Evolutionary conservation across 2,113 vertebrate genomes (phyloP).

Genomic region (Mohoua ochrocephala): DNA sequence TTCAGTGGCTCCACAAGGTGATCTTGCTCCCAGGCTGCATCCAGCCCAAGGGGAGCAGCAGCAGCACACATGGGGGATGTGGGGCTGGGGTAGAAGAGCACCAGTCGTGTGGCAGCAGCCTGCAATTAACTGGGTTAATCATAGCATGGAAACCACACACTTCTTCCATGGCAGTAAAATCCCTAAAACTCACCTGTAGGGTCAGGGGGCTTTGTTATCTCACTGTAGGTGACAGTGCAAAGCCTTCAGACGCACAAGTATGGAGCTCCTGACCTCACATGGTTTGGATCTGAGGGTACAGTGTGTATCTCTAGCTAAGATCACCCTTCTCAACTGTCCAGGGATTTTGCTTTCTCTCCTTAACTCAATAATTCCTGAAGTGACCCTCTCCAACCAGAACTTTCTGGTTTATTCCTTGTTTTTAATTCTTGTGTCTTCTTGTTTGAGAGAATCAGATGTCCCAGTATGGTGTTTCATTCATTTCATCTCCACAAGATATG

Average conservation of each 20-base stretch:
- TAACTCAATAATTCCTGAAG: background rate
- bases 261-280: background rate
- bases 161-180: background rate
- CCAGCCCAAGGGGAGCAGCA: background rate
- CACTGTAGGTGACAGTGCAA: background rate
- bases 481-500: background rate
- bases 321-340: background rate
- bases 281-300: background rate
- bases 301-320: accelerated
- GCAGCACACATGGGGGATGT: accelerated
- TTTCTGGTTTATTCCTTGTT: background rate
- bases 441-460: background rate
- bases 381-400: accelerated
- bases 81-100: too few species aligned
- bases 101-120: background rate
- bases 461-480: background rate
- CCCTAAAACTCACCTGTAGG: background rate
- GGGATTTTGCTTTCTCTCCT: background rate
- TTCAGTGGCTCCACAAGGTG: background rate
- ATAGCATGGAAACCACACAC: accelerated
- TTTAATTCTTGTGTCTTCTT: background rate
- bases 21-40: background rate
- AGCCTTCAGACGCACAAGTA: background rate
- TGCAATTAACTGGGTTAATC: background rate
- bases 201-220: background rate